A percentile compares a stretch with the other conserved stretches of the same genome.
phyloP scores from a whole-genome alignment of 2,888 invertebrate species.

The Choreutis nemorana region DNA sequence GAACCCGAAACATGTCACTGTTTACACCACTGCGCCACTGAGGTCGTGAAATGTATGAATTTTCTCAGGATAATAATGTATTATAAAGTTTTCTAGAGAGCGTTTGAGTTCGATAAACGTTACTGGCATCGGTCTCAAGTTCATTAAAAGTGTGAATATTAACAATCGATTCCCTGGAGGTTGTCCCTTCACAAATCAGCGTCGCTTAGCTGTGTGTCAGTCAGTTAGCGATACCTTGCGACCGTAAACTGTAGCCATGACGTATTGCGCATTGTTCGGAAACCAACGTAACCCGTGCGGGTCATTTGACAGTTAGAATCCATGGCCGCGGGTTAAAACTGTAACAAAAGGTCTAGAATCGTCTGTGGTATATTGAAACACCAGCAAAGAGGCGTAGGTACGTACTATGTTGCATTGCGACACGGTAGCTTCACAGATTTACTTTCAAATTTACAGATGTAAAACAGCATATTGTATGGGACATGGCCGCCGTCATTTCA shows the following conservation, averaged over 20 bases:
- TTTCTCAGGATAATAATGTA: too few relatives aligned
- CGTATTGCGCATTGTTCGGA: slow-evolving; percentile 50
- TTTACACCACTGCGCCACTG: too few relatives aligned
- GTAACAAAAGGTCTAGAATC: slow-evolving; percentile 16
- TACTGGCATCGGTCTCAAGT: not conserved
- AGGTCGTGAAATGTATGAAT: too few relatives aligned
- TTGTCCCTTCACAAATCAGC: slow-evolving; percentile 52
- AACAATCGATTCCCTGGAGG: not conserved
- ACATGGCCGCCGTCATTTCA: slow-evolving; percentile 25
- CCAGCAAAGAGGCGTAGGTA: slow-evolving; percentile 4
- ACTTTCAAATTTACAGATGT: slow-evolving; percentile 52
- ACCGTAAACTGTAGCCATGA: slow-evolving; percentile 47
- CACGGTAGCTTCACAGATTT: slow-evolving; percentile 50
- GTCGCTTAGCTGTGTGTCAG: slow-evolving; percentile 48
- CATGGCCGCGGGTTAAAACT: slow-evolving; percentile 13
- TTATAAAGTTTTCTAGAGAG: too few relatives aligned
- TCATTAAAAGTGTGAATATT: not conserved
- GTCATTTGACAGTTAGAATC: slow-evolving; percentile 15
- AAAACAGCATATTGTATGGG: slow-evolving; percentile 58
- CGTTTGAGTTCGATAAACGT: not conserved
- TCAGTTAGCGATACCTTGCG: slow-evolving; percentile 50
- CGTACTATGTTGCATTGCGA: slow-evolving; percentile 45
- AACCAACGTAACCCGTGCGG: slow-evolving; percentile 18
- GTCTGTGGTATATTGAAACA: slow-evolving; percentile 1
- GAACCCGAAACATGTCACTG: too few relatives aligned